Base-by-base conservation (phyloP, 2,797 vertebrate species). In the Triplophysa yarkandensis region DNA sequence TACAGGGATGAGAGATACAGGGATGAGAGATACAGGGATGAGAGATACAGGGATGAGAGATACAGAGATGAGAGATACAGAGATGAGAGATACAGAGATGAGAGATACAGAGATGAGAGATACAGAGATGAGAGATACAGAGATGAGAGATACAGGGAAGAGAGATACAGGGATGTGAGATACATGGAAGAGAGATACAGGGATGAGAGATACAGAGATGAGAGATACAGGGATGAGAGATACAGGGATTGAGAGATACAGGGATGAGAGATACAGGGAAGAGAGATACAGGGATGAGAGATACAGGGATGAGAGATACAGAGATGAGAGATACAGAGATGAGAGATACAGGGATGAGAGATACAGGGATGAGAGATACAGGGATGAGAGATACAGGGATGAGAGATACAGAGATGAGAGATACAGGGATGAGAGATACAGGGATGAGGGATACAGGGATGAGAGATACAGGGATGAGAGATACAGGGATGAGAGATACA, bases 1-100 rank as follows among this genome's bases (percentile, higher is more conserved):
- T 34, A 46, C 62, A 34, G 32, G 10, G 36, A 0, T 1, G 32
- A 10, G 36, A n/a, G n/a, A n/a, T n/a, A n/a, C n/a, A n/a, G n/a
- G n/a, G n/a, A n/a, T 30, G 41, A 44, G 76, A 73, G 68, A 54
- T 50, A 28, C 19, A 23, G n/a, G 21, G 32, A 43, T 30, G 41
- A 44, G 76, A 73, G 68, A 54, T 50, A 28, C 19, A 23, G n/a
- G 21, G 32, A 43, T 30, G 41, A 44, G 76, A 73, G 68, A 54
- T 50, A 28, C n/a, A n/a, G n/a, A n/a, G n/a, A n/a, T n/a, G 27
- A 23, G n/a, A 21, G 32, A 43, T 34, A 46, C 62, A 34, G 32
- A 36, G 36, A 0, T 1, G 32, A 10, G 36, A 41, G 41, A 44
- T 69, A 73, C 65, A 54, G 58, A 28, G n/a, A n/a, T n/a, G 27